Percentiles rank a stretch among this genome's conserved stretches.
Conservation (phyloP, 2,113 vertebrate genomes). For the Amblyopsis rosae region DNA sequence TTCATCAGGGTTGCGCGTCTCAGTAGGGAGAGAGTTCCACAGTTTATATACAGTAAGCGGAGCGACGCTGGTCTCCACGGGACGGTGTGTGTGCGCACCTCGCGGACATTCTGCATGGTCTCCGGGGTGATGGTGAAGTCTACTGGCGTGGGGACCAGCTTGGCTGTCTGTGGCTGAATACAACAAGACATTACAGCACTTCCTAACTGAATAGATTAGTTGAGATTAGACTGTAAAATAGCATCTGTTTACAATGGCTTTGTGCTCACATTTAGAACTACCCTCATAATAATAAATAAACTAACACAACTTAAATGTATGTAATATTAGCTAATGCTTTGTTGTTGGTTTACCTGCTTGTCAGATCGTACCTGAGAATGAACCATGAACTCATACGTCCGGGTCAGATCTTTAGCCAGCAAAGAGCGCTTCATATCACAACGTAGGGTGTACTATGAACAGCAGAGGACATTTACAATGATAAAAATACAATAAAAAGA, state of each 20-base stretch:
- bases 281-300: no score
- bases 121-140: slow-evolving; percentile 95
- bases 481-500: neutral
- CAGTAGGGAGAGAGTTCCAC: no score
- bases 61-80: no score
- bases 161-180: slow-evolving; percentile 87
- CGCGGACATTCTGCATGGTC: slow-evolving; percentile 89
- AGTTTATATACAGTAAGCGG: no score
- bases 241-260: no score
- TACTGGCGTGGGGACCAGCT: slow-evolving; percentile 83
- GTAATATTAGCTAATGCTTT: neutral
- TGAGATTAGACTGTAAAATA: neutral
- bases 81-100: slow-evolving; percentile 72
- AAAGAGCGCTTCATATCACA: slow-evolving; percentile 93
- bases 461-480: neutral
- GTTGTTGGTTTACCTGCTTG: neutral
- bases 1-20: no score
- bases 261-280: no score
- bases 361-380: slow-evolving; percentile 83
- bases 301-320: neutral
- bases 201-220: neutral
- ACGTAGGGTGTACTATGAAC: slow-evolving; percentile 86
- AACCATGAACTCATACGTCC: slow-evolving; percentile 95
- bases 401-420: slow-evolving; percentile 92
- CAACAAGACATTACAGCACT: neutral